Evolutionary conservation across 2,797 vertebrate genomes (phyloP).

Genomic region (Pampus argenteus): DNA sequence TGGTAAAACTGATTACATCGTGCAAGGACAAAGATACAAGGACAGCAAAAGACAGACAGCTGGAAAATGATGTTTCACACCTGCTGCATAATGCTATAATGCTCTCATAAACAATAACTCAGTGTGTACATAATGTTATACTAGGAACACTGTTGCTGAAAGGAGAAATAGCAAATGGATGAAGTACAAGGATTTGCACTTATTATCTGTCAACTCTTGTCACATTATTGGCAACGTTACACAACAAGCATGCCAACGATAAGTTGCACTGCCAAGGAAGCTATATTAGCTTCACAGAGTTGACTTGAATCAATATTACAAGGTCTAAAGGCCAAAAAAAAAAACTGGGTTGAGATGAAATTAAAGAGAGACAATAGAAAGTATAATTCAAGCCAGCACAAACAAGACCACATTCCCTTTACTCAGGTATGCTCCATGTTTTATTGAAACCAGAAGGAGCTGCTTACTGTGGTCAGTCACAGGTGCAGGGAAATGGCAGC

Average conservation of each 20-base stretch:
- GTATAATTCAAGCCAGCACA: slow-evolving; percentile 37
- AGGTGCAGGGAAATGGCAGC: slow-evolving; percentile 66
- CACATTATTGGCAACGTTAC: slow-evolving; percentile 52
- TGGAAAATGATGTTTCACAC: slow-evolving; percentile 10
- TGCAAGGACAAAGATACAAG: not conserved
- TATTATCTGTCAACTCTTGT: slow-evolving; percentile 53
- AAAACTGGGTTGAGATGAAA: slow-evolving; percentile 2
- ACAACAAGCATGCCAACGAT: slow-evolving; percentile 37
- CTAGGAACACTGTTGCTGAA: not conserved
- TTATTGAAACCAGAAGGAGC: slow-evolving; percentile 69
- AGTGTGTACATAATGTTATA: slow-evolving; percentile 31
- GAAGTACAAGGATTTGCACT: slow-evolving; percentile 32
- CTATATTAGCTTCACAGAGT: slow-evolving; percentile 42
- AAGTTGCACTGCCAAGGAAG: slow-evolving; percentile 38
- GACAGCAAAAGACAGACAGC: not conserved
- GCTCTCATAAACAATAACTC: slow-evolving; percentile 18
- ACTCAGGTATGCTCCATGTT: slow-evolving; percentile 47
- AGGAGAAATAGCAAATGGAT: slow-evolving; percentile 34
- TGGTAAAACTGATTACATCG: not conserved
- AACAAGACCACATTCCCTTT: slow-evolving; percentile 17
- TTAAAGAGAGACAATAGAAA: slow-evolving; percentile 38
- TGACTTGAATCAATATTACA: slow-evolving; percentile 50
- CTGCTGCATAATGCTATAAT: slow-evolving; percentile 15
- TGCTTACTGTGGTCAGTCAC: slow-evolving; percentile 70
- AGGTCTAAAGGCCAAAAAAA: slow-evolving; percentile 13